Percentiles rank a stretch among this genome's conserved stretches.
Evolutionary conservation across 2,888 invertebrate species (phyloP).

Genomic region (Empis livida): DNA sequence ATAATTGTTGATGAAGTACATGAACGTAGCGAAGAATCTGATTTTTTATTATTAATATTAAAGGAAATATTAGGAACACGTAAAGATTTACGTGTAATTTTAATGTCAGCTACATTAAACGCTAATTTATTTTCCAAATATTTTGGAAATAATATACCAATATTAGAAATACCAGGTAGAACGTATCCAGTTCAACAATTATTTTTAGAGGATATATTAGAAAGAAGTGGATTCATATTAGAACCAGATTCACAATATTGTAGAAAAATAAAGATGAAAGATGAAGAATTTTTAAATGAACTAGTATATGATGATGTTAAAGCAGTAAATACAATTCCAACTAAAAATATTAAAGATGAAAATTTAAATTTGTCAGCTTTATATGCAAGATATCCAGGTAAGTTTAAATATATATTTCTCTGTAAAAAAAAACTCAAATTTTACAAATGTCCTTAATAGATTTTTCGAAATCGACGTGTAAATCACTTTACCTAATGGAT

Average conservation of each 20-base stretch:
- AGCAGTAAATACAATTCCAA: slow-evolving; percentile 41
- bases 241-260: slow-evolving; percentile 46
- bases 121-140: slow-evolving; percentile 72
- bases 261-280: slow-evolving; percentile 47
- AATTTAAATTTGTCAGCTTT: slow-evolving; percentile 54
- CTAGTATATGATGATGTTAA: slow-evolving; percentile 49
- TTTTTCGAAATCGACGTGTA: slow-evolving; percentile 50
- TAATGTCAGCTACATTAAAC: slow-evolving; percentile 92
- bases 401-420: slow-evolving; percentile 4
- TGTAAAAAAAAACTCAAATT: not conserved
- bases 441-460: slow-evolving; percentile 20
- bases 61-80: slow-evolving; percentile 60
- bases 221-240: slow-evolving; percentile 45
- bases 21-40: slow-evolving; percentile 81
- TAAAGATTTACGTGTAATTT: slow-evolving; percentile 64
- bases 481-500: slow-evolving; percentile 64
- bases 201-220: slow-evolving; percentile 71
- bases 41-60: slow-evolving; percentile 74
- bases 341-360: slow-evolving; percentile 55
- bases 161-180: slow-evolving; percentile 69
- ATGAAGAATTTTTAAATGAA: slow-evolving; percentile 47
- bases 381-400: slow-evolving; percentile 50
- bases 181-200: slow-evolving; percentile 74
- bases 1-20: slow-evolving; percentile 86
- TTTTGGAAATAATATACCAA: slow-evolving; percentile 58